Base-by-base conservation (phyloP, 92 coral and sea anemone genomes). In the Umimayanthus chanpuru region DNA sequence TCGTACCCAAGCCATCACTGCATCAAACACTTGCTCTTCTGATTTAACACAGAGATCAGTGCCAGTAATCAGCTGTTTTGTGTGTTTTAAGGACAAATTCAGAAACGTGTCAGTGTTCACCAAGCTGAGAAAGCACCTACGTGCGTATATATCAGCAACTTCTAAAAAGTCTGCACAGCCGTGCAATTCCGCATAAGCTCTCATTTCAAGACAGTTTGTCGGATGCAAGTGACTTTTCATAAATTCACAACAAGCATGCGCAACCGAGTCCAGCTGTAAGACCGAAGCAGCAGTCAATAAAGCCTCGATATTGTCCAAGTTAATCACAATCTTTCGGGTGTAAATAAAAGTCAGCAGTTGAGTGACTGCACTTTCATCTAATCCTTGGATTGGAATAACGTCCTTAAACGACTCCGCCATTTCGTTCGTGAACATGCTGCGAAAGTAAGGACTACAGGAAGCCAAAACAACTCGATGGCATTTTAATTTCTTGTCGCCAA, bases 401-500 rank as follows among this genome's bases (percentile, higher is more conserved):
- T 95, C 96, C 75, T 95, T 92, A 23, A 90, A 86, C 15, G 96
- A 90, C 77, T 97, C 99, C 3, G 92, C 85, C 99, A 97, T 97
- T 76, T 94, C 92, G 84, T 91, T 97, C 53, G 97, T 97, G 81
- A 97, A 97, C 99, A 97, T 97, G 39, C 98, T 96, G 23, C 96
- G 98, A 79, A 97, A 97, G 81, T 97, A 97, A 5, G 98, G 92
- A 80, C 99, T 95, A 79, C 98, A 94, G 4, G 98, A 92, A 32
- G 99, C 98, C 86, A 97, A 81, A 75, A 97, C 94, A 38, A 97
- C 96, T 4, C 99, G 98, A 81, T 97, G 99, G 72, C 98, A 96
- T 58, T 89, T 94, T 1, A 97, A 90, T 80, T 91, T 95, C 67
- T 89, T 88, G 43, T 97, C 97, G 82, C 97, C 98, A 66, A 92